Evolutionary conservation across 2,888 invertebrate genomes (phyloP).

Genomic region (Nemapogon koenigi): DNA sequence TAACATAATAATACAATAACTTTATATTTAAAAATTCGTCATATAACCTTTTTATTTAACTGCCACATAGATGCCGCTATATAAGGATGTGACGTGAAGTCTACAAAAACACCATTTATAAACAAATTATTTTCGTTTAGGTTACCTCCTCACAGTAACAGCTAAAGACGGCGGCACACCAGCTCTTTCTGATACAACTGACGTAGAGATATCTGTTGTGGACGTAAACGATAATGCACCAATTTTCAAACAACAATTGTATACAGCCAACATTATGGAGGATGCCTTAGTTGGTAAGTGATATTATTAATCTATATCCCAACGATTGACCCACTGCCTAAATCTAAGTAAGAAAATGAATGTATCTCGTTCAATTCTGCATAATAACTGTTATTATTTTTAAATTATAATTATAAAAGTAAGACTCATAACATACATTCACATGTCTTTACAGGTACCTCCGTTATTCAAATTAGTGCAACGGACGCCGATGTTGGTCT

Average conservation of each 20-base stretch:
- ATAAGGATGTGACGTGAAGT: no score
- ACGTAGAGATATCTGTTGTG: conserved; percentile 92
- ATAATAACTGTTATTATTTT: background rate
- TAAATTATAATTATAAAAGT: background rate
- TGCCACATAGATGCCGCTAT: no score
- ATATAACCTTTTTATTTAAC: no score
- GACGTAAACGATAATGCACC: conserved; percentile 98
- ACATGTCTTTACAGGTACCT: conserved; percentile 68
- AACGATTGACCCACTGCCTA: no score
- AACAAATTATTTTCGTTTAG: conserved; percentile 36
- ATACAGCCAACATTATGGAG: conserved; percentile 84
- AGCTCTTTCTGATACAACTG: conserved; percentile 90
- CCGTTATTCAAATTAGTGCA: conserved; percentile 79
- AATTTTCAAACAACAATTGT: conserved; percentile 80
- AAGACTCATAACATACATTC: background rate
- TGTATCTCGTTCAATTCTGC: no score
- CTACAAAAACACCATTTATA: no score
- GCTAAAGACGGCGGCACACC: conserved; percentile 94
- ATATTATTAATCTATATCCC: background rate
- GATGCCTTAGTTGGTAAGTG: conserved; percentile 80
- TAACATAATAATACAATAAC: no score
- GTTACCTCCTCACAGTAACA: conserved; percentile 89
- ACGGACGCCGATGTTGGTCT: conserved; percentile 85
- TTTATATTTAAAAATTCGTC: no score
- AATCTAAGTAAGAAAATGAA: no score